These are phyloP conservation scores for Pipa parva DNA, from an alignment of 2,113 vertebrate species.

Conservation along the genomic window DNA sequence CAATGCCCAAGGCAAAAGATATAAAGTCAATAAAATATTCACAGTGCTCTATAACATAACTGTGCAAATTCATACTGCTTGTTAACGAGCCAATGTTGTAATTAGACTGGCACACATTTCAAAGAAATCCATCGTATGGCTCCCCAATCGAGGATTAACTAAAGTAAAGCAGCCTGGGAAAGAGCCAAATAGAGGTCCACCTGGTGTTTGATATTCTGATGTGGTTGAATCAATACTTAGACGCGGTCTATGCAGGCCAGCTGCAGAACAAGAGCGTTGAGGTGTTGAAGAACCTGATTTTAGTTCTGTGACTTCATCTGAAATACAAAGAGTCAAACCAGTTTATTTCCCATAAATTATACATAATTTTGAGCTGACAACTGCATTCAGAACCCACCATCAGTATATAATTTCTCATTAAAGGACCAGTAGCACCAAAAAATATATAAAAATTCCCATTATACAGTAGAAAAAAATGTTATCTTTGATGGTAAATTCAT, in stretches of 20 bases:
- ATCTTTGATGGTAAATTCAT: too few species aligned
- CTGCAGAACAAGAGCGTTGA: constrained; percentile 85
- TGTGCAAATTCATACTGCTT: constrained; percentile 15
- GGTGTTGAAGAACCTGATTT: constrained; percentile 90
- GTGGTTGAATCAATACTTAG: constrained; percentile 81
- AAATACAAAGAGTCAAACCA: constrained; percentile 5
- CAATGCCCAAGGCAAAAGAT: constrained; percentile 7
- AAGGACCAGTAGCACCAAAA: too few species aligned
- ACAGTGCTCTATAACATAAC: constrained; percentile 39
- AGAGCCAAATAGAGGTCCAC: constrained; percentile 79
- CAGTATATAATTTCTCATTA: too few species aligned
- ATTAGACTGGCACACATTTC: constrained; percentile 98
- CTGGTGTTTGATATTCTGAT: constrained; percentile 66
- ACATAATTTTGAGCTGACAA: background rate
- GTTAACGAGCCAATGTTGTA: constrained; percentile 88
- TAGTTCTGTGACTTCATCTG: constrained; percentile 87
- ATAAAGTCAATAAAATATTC: background rate
- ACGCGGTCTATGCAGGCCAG: constrained; percentile 78
- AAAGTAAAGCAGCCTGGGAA: constrained; percentile 68
- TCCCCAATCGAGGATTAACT: constrained; percentile 77
- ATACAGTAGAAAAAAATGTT: too few species aligned
- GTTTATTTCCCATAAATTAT: background rate
- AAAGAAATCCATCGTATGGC: constrained; percentile 98
- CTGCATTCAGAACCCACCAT: background rate
- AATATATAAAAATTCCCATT: too few species aligned